These are phyloP conservation scores for Acleris cristana DNA, from an alignment of 2,888 invertebrate genomes.

Conservation along the genomic window DNA sequence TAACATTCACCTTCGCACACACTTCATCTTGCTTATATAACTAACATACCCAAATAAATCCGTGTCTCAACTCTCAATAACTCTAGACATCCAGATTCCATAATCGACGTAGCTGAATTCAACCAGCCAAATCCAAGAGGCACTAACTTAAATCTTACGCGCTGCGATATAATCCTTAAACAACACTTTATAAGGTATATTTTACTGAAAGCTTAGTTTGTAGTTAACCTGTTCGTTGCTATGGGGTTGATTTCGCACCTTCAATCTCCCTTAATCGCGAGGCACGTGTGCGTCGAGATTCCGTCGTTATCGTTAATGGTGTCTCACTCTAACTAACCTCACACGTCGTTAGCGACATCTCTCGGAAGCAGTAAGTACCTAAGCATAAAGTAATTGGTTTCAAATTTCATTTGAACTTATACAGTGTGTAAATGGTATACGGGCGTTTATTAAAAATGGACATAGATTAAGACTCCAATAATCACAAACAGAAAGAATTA, in stretches of 20 bases:
- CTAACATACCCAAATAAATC: constrained; percentile 1
- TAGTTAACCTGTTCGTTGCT: background rate
- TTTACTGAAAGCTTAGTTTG: background rate
- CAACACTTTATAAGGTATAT: background rate
- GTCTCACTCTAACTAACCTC: background rate
- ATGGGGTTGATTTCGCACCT: background rate
- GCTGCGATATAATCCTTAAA: background rate
- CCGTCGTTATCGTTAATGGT: constrained; percentile 19
- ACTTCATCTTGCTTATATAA: background rate
- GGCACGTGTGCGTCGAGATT: constrained; percentile 18
- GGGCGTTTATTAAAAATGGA: too few species aligned
- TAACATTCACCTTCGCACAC: background rate
- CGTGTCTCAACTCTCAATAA: background rate
- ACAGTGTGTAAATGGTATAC: too few species aligned
- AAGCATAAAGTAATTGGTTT: background rate
- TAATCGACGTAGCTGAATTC: background rate
- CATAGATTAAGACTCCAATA: too few species aligned
- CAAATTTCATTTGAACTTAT: background rate
- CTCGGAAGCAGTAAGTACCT: background rate
- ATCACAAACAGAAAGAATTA: too few species aligned
- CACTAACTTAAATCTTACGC: background rate
- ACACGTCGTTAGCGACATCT: constrained; percentile 14
- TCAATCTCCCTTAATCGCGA: constrained; percentile 13
- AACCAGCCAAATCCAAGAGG: background rate
- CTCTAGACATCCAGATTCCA: constrained; percentile 12